Base-by-base conservation (phyloP, 2,888 invertebrate species). In the Machimus atricapillus region DNA sequence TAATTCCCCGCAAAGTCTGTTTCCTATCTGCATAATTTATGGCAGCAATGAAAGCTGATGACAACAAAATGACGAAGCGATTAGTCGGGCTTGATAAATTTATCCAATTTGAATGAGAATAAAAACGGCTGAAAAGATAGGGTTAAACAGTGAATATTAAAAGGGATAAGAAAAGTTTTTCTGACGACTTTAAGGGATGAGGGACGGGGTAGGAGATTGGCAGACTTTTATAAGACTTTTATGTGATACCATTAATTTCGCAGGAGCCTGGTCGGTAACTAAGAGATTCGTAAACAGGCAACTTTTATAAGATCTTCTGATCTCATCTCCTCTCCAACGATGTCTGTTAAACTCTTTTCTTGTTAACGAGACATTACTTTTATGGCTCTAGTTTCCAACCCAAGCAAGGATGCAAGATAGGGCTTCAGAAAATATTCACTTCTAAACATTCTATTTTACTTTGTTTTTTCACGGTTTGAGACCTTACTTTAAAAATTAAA, bases 31-130 rank as follows among this genome's bases (percentile, higher is more conserved):
- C 85, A 85, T 85, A 85, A 85, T 85, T 85, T 85, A 85, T 85
- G 27, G 85, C 74, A 73, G 85, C 85, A 74, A 85, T 85, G 85
- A 85, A 85, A 85, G 85, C 85, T 85, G 85, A 85, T 85, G 85
- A 85, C 85, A 85, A 85, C 85, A 76, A 85, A 85, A 85, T 85
- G 85, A 85, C 85, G 85, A 85, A 85, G 85, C 85, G 85, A 85
- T 85, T 85, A 85, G 85, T 85, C 76, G 85, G 31, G 74, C 85
- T 85, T 85, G 85, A 85, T 85, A 85, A 85, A 85, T 37, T 85
- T 76, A 85, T 85, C 85, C 76, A 85, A 85, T 85, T 85, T 85
- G 76, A 85, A 85, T 85, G 74, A 46, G 85, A 85, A 85, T 85
- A 85, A 85, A 85, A 85, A 76, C 74, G 76, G 46, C 46, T 74